A percentile compares a stretch with the other conserved stretches of the same genome.
Conservation (phyloP, 2,888 invertebrate species). For the Leptopilina myrica region DNA sequence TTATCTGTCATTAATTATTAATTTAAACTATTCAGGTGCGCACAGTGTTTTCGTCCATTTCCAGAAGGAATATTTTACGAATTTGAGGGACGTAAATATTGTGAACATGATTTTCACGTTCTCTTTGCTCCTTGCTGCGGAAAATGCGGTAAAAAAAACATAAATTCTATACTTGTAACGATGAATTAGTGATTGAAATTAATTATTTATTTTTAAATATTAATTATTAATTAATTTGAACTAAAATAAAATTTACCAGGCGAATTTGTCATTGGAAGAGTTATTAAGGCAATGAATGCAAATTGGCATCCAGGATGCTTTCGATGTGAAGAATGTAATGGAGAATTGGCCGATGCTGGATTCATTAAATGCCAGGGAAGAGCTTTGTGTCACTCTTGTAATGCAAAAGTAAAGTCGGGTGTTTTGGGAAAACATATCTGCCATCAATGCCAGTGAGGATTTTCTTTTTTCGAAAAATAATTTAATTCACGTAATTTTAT, state of each 20-base stretch:
- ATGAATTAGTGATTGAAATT: too few species aligned
- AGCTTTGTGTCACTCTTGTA: constrained; percentile 96
- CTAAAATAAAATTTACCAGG: constrained; percentile 76
- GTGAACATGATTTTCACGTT: constrained; percentile 99
- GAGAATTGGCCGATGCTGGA: constrained; percentile 96
- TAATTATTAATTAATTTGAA: background rate
- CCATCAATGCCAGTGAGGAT: constrained; percentile 97
- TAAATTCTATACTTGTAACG: too few species aligned
- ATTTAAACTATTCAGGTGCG: constrained; percentile 83
- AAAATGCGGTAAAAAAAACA: constrained; percentile 80
- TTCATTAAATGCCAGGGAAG: constrained; percentile 94
- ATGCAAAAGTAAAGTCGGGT: constrained; percentile 96
- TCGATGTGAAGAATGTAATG: constrained; percentile 94
- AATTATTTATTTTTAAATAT: too few species aligned
- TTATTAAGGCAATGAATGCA: constrained; percentile 99
- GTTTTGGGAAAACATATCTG: constrained; percentile 98
- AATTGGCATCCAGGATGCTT: constrained; percentile 99
- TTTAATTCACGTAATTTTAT: too few species aligned
- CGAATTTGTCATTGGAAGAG: constrained; percentile 98
- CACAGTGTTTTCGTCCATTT: constrained; percentile 98
- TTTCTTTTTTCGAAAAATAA: constrained; percentile 30
- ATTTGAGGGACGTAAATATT: constrained; percentile 99
- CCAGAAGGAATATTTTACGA: constrained; percentile 99
- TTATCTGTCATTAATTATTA: constrained; percentile 10
- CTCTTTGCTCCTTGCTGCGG: constrained; percentile 94